Conservation (phyloP, 2,113 vertebrate genomes). For the Acrocephalus kingi region DNA sequence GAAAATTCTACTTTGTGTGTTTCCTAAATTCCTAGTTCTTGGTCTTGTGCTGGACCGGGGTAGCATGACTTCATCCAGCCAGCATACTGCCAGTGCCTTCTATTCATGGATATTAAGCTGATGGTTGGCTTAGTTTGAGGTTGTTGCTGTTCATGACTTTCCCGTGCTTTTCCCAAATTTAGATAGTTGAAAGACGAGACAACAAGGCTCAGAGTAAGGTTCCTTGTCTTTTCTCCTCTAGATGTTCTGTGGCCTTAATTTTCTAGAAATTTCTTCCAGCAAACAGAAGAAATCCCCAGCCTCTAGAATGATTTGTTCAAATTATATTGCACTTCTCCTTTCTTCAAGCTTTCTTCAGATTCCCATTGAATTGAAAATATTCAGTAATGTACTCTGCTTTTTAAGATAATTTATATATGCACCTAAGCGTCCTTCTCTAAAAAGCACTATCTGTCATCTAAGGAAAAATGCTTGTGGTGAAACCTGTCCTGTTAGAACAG, state of each 20-base stretch:
- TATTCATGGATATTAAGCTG: not conserved
- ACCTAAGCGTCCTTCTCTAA: not conserved
- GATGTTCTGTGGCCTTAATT: not conserved
- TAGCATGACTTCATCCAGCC: not conserved
- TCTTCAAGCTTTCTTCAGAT: not conserved
- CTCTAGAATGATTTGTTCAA: not conserved
- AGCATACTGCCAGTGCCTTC: not conserved
- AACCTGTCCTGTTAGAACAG: not conserved
- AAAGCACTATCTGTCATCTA: not conserved
- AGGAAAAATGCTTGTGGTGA: not conserved
- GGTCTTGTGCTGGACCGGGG: not conserved
- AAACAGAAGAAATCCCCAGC: not conserved
- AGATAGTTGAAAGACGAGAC: not conserved
- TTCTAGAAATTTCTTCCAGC: not conserved
- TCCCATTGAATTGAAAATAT: not conserved
- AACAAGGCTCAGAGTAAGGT: not conserved
- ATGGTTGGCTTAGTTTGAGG: not conserved
- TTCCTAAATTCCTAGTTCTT: not conserved
- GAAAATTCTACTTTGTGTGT: not conserved
- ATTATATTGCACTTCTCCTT: not conserved
- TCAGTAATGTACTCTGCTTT: not conserved
- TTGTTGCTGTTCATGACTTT: not conserved
- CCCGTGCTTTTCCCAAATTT: not conserved
- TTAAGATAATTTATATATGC: not conserved
- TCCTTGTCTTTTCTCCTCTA: not conserved